A percentile compares a stretch with the other conserved stretches of the same genome.
These are phyloP conservation scores for Strix aluco DNA, from an alignment of 2,113 vertebrate genomes.

Conservation along the genomic window DNA sequence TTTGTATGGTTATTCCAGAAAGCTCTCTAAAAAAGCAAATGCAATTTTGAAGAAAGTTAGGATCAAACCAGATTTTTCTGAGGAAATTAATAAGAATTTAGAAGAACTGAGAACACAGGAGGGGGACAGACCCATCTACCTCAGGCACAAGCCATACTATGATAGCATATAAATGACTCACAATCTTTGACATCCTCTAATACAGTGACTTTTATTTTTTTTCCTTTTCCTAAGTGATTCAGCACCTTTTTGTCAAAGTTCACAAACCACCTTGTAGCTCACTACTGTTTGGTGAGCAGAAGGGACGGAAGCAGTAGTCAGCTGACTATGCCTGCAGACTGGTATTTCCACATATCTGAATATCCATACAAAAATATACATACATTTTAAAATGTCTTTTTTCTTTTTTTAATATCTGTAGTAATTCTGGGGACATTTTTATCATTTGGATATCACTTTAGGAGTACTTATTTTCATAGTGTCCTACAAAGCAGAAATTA, in stretches of 20 bases:
- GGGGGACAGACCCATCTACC: not conserved
- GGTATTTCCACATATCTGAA: not conserved
- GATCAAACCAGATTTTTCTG: not conserved
- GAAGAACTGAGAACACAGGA: not conserved
- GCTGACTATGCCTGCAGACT: not conserved
- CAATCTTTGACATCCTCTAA: not conserved
- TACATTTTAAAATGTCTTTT: not conserved
- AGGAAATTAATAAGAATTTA: not conserved
- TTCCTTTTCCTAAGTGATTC: not conserved
- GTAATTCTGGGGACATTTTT: not conserved
- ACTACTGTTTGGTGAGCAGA: not conserved
- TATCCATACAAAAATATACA: not conserved
- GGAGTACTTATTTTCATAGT: not conserved
- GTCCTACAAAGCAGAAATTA: not conserved
- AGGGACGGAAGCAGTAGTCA: not conserved
- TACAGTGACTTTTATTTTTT: not conserved
- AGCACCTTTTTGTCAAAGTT: not conserved
- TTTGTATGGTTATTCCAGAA: not conserved
- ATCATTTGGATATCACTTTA: not conserved
- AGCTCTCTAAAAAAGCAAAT: not conserved
- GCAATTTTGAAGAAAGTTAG: not conserved
- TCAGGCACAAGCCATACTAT: rapidly evolving
- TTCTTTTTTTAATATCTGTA: not conserved
- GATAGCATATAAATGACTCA: not conserved
- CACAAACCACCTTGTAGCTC: not conserved